These are phyloP conservation scores for Drosophila dunni DNA, from an alignment of 1,140 invertebrate species.

Conservation along the genomic window DNA sequence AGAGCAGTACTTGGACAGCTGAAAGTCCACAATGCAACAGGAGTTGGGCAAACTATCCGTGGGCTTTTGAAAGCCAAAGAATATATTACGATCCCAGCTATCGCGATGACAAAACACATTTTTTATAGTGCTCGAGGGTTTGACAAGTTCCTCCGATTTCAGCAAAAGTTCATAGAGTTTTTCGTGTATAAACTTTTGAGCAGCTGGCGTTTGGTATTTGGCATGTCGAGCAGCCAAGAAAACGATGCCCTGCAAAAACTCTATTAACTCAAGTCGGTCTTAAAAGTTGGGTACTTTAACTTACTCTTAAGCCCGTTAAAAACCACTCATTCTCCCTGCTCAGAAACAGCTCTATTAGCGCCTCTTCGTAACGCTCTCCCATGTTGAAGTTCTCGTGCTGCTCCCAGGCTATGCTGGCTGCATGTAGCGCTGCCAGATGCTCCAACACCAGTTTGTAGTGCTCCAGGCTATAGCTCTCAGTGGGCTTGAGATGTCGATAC, in stretches of 20 bases:
- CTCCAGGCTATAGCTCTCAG: constrained; percentile 60
- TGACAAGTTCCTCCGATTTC: constrained; percentile 57
- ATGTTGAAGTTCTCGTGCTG: constrained; percentile 64
- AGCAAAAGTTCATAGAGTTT: constrained; percentile 69
- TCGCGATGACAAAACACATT: constrained; percentile 88
- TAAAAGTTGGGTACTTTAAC: not conserved
- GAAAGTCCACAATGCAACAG: constrained; percentile 87
- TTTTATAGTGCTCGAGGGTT: constrained; percentile 49
- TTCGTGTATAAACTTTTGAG: constrained; percentile 65
- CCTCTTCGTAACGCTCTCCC: constrained; percentile 72
- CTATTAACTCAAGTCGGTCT: not conserved
- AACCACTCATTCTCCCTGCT: constrained; percentile 62
- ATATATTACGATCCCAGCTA: constrained; percentile 88
- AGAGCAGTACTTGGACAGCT: constrained; percentile 86
- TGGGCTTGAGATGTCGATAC: constrained; percentile 65
- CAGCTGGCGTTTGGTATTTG: constrained; percentile 53
- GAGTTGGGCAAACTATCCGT: constrained; percentile 65
- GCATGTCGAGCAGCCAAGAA: constrained; percentile 59
- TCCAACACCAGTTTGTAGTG: constrained; percentile 79
- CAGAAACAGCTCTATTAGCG: constrained; percentile 51
- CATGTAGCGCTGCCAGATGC: constrained; percentile 83
- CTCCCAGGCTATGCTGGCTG: constrained; percentile 82
- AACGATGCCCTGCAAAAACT: constrained; percentile 52
- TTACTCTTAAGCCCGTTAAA: constrained; percentile 62
- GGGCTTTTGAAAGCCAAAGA: constrained; percentile 85